These are phyloP conservation scores for Euborellia annulipes DNA, from an alignment of 1,140 invertebrate species.

Conservation along the genomic window DNA sequence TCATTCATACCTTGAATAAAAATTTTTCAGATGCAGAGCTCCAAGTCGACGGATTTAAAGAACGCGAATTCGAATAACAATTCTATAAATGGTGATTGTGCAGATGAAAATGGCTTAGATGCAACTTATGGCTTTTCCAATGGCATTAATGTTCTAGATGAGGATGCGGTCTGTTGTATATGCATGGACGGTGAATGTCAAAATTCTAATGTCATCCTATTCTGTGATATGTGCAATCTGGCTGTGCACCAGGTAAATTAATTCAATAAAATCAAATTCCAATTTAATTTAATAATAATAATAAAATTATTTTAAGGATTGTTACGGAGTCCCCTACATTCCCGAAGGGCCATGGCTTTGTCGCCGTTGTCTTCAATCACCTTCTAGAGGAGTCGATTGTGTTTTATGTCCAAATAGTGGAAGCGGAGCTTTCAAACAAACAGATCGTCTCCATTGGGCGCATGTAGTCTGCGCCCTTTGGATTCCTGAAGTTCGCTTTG, in stretches of 20 bases:
- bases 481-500: constrained; percentile 97
- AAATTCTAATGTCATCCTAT: constrained; percentile 89
- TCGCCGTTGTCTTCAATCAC: constrained; percentile 83
- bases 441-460: constrained; percentile 89
- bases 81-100: neutral
- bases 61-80: too few species aligned
- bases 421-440: constrained; percentile 92
- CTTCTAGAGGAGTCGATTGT: constrained; percentile 89
- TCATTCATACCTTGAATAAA: too few species aligned
- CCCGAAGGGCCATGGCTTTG: constrained; percentile 98
- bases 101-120: constrained; percentile 18
- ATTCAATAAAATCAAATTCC: neutral
- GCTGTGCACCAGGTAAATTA: constrained; percentile 73
- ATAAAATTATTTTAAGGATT: constrained; percentile 43
- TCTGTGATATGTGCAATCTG: constrained; percentile 99
- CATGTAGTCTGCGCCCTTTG: constrained; percentile 97
- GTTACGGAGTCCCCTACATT: constrained; percentile 98
- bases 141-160: constrained; percentile 66
- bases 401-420: constrained; percentile 94
- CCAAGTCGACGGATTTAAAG: too few species aligned
- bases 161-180: constrained; percentile 96
- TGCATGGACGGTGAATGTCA: constrained; percentile 91
- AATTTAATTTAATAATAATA: neutral
- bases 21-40: too few species aligned
- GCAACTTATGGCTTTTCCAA: constrained; percentile 9